Evolutionary conservation across 1,140 invertebrate species (phyloP).

Genomic region (Penaeus japonicus): DNA sequence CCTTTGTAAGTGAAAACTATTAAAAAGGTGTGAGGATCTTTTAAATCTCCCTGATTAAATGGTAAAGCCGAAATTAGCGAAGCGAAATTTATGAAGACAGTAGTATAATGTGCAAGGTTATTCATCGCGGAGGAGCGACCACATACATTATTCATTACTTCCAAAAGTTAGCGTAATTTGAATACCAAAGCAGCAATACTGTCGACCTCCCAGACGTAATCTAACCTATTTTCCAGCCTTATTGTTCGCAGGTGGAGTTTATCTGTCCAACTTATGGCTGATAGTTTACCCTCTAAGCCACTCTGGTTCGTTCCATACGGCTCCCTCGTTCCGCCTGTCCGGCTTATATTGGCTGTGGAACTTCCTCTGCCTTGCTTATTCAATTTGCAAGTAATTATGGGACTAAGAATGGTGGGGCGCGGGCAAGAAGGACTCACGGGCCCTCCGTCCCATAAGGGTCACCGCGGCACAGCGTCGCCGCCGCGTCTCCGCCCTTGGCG

Average conservation of each 20-base stretch:
- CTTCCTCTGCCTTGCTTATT: conserved; percentile 34
- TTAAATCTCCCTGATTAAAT: too few relatives aligned
- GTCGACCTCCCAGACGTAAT: background rate
- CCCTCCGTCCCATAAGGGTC: background rate
- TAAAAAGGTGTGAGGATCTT: too few relatives aligned
- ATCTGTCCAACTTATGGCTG: background rate
- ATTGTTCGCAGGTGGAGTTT: background rate
- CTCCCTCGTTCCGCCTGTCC: background rate
- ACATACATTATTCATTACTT: conserved; percentile 1
- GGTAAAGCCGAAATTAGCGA: too few relatives aligned
- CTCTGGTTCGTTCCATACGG: background rate
- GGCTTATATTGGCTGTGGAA: conserved; percentile 37
- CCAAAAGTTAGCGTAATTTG: background rate
- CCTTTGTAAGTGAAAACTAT: too few relatives aligned
- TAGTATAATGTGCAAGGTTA: background rate
- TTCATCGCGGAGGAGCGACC: background rate
- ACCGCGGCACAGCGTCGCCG: background rate
- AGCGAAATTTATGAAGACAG: too few relatives aligned
- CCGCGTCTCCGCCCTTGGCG: background rate
- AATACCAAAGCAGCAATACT: conserved; percentile 1
- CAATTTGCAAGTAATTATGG: conserved; percentile 51
- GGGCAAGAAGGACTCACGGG: background rate
- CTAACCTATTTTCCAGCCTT: background rate
- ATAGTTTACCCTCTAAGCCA: background rate
- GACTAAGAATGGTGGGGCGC: conserved; percentile 21